These are phyloP conservation scores for Apis laboriosa DNA, from an alignment of 1,140 invertebrate species.

Conservation along the genomic window DNA sequence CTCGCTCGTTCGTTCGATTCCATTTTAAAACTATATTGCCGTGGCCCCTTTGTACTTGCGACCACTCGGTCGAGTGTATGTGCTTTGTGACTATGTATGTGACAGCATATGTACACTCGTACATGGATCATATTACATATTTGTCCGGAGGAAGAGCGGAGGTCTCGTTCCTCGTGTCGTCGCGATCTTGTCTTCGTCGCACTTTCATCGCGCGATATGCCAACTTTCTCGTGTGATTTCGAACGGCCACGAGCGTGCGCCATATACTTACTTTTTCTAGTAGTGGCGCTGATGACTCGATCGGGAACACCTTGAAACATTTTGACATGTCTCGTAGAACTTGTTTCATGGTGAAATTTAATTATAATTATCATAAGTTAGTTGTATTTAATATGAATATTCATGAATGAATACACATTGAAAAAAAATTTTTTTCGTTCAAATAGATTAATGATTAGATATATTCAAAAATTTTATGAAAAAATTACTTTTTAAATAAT, in stretches of 20 bases:
- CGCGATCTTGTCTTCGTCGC: slow-evolving; percentile 50
- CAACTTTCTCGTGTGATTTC: slow-evolving; percentile 60
- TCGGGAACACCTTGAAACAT: slow-evolving; percentile 20
- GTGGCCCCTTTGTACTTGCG: slow-evolving; percentile 65
- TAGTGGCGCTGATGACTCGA: slow-evolving; percentile 29
- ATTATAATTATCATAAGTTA: not conserved
- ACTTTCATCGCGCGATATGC: slow-evolving; percentile 44
- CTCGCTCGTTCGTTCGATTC: slow-evolving; percentile 63
- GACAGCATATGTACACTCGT: not conserved
- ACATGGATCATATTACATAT: slow-evolving; percentile 61
- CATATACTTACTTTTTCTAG: slow-evolving; percentile 46
- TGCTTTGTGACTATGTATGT: not conserved
- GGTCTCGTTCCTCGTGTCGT: slow-evolving; percentile 49
- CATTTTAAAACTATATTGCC: slow-evolving; percentile 69
- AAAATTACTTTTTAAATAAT: not conserved
- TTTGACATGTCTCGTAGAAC: not conserved
- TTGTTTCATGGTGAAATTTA: not conserved
- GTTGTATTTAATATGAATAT: not conserved
- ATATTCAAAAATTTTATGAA: not conserved
- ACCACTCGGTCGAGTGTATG: slow-evolving; percentile 37
- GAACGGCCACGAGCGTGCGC: slow-evolving; percentile 42
- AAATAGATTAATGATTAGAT: not conserved
- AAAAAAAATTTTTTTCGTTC: not conserved
- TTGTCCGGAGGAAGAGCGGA: slow-evolving; percentile 62
- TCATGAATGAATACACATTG: no score